Evolutionary conservation across 2,888 invertebrate genomes (phyloP).

Genomic region (Acleris literana): DNA sequence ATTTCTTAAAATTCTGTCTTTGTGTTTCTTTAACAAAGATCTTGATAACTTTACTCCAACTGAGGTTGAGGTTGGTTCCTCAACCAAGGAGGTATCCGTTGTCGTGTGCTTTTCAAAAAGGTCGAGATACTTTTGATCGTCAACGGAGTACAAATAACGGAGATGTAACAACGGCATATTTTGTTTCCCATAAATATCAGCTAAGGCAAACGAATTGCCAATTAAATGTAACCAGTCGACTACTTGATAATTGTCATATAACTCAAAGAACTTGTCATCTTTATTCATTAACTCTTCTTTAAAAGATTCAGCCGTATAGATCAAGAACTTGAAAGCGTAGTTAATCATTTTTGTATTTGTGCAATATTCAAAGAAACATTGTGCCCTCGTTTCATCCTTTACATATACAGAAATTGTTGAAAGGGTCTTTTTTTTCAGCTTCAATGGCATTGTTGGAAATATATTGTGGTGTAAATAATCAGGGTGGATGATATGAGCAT

Average conservation of each 20-base stretch:
- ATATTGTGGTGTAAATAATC: constrained; percentile 56
- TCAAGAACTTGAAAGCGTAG: constrained; percentile 57
- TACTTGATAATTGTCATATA: constrained; percentile 5
- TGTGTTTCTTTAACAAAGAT: constrained; percentile 23
- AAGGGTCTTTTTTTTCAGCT: constrained; percentile 62
- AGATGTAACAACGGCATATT: constrained; percentile 35
- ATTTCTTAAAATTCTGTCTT: constrained; percentile 14
- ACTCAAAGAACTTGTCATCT: constrained; percentile 12
- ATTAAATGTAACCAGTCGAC: constrained; percentile 44
- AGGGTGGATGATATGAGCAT: constrained; percentile 52
- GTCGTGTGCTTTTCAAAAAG: constrained; percentile 51
- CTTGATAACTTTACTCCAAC: constrained; percentile 8
- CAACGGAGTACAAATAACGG: constrained; percentile 48
- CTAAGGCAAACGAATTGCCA: constrained; percentile 52
- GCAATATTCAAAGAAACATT: constrained; percentile 58
- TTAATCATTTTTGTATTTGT: constrained; percentile 43
- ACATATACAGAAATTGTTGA: constrained; percentile 49
- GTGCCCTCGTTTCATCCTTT: constrained; percentile 48
- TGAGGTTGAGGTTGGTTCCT: too few species aligned
- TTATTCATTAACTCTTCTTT: constrained; percentile 50
- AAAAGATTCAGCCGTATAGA: constrained; percentile 51
- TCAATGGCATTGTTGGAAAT: constrained; percentile 63
- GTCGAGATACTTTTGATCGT: constrained; percentile 53
- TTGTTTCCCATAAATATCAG: constrained; percentile 37
- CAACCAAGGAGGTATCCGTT: too few species aligned